Evolutionary conservation across 1,140 invertebrate species (phyloP), one percentile per base, ranked within the genome.

Genomic region (Sinella curviseta): DNA sequence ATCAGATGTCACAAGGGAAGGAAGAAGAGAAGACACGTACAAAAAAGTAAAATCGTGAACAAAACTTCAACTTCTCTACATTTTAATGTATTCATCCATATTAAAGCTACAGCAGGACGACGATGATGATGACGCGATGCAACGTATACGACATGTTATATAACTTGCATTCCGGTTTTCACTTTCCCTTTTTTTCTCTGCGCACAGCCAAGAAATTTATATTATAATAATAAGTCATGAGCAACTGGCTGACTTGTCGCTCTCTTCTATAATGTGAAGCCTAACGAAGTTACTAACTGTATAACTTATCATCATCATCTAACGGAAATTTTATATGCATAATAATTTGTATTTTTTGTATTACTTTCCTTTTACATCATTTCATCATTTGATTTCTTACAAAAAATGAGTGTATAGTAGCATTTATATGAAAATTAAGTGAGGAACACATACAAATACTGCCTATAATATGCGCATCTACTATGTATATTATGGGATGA

Each of bases 1-100:
- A 70, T 70, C 65, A 70, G 65, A 70, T 70, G 65, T 70, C 65
- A 70, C 65, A 70, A 70, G 65, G 65, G 65, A 70, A 70, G n/a
- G 31, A 31, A 30, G 8, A n/a, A 60, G 57, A 16, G 20, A 14
- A 60, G 57, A 12, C 8, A 60, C 57, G 24, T 14, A 48, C 39
- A 48, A 48, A 48, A 48, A 48, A 48, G 24, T 26, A 33, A 30
- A 8, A 8, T 3, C 55, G 55, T 60, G 55, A 60, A 60, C 8
- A 60, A 60, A 60, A 60, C 24, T 60, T 60, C 24, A 8, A 60
- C 14, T n/a, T n/a, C n/a, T n/a, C n/a, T n/a, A n/a, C 12, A 60
- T 60, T 60, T n/a, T 60, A 60, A n/a, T 60, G 24, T 24, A 60
- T 60, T 12, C 55, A 60, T 60, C 12, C 8, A n/a, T n/a, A n/a